phyloP scores from a whole-genome alignment of 2,888 invertebrate genomes.

The Rutpela maculata region DNA sequence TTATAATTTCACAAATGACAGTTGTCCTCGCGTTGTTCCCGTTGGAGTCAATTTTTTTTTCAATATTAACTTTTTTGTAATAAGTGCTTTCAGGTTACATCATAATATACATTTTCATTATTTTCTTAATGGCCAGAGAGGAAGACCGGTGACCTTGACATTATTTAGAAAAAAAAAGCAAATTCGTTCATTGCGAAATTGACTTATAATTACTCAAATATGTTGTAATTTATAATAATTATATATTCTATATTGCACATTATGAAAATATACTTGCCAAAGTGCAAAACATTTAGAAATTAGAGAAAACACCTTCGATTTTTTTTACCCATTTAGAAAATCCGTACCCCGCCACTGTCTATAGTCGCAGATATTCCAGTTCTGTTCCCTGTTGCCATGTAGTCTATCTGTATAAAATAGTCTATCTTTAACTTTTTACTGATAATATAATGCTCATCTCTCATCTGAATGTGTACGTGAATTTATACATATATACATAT shows the following conservation, averaged over 20 bases:
- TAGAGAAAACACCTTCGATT: neutral
- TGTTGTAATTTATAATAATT: neutral
- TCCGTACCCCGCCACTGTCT: slow-evolving; percentile 23
- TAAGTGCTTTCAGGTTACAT: too few relatives aligned
- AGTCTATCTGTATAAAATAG: slow-evolving; percentile 39
- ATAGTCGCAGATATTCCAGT: slow-evolving; percentile 8
- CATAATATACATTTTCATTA: too few relatives aligned
- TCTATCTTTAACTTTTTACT: slow-evolving; percentile 39
- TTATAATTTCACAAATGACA: neutral
- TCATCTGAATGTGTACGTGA: slow-evolving; percentile 36
- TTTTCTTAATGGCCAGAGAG: too few relatives aligned
- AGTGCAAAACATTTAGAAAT: neutral
- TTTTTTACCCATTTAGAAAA: neutral
- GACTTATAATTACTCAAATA: neutral
- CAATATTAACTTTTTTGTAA: too few relatives aligned
- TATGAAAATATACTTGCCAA: neutral
- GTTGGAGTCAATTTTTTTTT: too few relatives aligned
- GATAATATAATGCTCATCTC: slow-evolving; percentile 29
- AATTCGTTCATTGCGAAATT: neutral
- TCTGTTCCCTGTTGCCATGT: slow-evolving; percentile 40
- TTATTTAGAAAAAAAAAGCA: neutral
- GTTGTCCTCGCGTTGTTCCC: too few relatives aligned
- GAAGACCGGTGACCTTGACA: neutral
- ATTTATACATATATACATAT: slow-evolving; percentile 34
- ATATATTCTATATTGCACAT: neutral